Percentiles rank a stretch among this genome's conserved stretches.
These are phyloP conservation scores for Acinonyx jubatus DNA, from an alignment of 2,113 vertebrate genomes.

Conservation along the genomic window DNA sequence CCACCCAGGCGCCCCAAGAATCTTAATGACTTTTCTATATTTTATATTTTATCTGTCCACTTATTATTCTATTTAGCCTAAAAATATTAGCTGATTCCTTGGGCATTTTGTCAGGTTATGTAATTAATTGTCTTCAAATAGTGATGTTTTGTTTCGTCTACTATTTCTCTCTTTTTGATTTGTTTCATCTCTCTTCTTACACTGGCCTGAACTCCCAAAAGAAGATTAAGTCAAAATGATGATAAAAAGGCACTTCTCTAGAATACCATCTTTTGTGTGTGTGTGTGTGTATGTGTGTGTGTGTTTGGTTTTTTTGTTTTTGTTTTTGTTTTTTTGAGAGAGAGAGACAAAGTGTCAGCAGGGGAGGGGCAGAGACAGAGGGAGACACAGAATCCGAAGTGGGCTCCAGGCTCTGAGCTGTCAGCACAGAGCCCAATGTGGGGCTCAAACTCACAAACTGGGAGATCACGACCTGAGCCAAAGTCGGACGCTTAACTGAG, in stretches of 20 bases:
- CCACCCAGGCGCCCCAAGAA: not conserved
- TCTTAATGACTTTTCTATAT: slow-evolving; percentile 32
- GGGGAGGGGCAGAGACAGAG: too few relatives aligned
- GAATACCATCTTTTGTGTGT: not conserved
- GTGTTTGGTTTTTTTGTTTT: too few relatives aligned
- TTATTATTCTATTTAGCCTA: slow-evolving; percentile 1
- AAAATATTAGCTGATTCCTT: not conserved
- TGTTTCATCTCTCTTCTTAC: not conserved
- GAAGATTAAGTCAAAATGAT: slow-evolving; percentile 27
- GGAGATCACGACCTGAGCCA: too few relatives aligned
- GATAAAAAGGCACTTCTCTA: not conserved
- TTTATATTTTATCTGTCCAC: not conserved
- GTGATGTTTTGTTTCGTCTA: slow-evolving; percentile 2
- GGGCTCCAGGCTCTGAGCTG: too few relatives aligned
- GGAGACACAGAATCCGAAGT: too few relatives aligned
- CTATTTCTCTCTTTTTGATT: slow-evolving; percentile 34
- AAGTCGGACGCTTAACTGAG: too few relatives aligned
- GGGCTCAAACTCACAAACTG: too few relatives aligned
- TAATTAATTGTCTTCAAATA: not conserved
- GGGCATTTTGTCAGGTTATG: not conserved
- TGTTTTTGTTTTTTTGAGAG: too few relatives aligned
- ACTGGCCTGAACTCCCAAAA: not conserved
- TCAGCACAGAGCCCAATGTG: too few relatives aligned
- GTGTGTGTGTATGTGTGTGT: too few relatives aligned
- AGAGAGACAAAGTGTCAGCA: too few relatives aligned